Percentiles rank a stretch among this genome's conserved stretches.
Evolutionary conservation across 2,113 vertebrate genomes (phyloP).

Genomic region (Rhagologus leucostigma): DNA sequence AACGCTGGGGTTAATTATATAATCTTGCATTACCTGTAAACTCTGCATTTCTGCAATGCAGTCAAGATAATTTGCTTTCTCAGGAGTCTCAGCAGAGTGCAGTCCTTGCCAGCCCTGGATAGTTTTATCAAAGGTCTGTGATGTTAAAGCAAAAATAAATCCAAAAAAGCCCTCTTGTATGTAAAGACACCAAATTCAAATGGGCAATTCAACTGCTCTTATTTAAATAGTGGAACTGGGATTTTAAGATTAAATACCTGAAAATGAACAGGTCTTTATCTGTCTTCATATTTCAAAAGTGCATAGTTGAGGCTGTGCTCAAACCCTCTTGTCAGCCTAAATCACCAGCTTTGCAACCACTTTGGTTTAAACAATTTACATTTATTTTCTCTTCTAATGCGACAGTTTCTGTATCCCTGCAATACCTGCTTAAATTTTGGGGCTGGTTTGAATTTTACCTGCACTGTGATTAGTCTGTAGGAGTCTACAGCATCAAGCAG

Average conservation of each 20-base stretch:
- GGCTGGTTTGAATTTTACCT: background rate
- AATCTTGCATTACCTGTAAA: conserved; percentile 3
- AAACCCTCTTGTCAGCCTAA: background rate
- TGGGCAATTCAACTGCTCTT: background rate
- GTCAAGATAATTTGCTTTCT: conserved; percentile 58
- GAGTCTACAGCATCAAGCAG: background rate
- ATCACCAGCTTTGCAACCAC: background rate
- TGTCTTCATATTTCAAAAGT: background rate
- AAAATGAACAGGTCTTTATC: background rate
- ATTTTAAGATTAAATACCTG: background rate
- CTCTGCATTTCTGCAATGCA: conserved; percentile 62
- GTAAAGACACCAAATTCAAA: background rate
- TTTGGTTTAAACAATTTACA: background rate
- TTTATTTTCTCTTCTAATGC: background rate
- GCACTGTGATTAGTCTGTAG: background rate
- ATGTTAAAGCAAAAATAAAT: background rate
- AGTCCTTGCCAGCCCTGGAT: conserved; percentile 28
- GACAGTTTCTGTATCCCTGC: background rate
- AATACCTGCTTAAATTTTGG: background rate
- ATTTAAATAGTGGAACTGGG: background rate
- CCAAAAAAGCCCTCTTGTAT: background rate
- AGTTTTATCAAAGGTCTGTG: background rate
- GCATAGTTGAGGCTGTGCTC: background rate
- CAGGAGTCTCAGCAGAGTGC: conserved; percentile 15
- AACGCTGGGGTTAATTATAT: conserved; percentile 1